phyloP scores from a whole-genome alignment of 2,797 vertebrate species.

The Gallirallus australis region DNA sequence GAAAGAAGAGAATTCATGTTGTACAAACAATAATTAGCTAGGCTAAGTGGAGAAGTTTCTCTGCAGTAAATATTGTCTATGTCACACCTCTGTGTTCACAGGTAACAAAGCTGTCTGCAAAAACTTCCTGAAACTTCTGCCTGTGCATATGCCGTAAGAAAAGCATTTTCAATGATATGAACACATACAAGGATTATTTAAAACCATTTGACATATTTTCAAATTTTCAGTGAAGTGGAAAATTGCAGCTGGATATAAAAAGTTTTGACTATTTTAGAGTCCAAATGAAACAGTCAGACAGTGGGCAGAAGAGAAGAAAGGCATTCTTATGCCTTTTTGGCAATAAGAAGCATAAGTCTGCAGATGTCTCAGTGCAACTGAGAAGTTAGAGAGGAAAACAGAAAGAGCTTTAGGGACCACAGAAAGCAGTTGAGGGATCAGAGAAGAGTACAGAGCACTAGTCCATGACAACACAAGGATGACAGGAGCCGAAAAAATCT shows the following conservation, averaged over 20 bases:
- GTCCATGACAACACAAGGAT: background rate
- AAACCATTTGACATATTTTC: background rate
- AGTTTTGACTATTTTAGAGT: background rate
- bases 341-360: background rate
- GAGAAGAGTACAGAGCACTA: background rate
- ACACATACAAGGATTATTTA: background rate
- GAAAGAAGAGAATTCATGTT: background rate
- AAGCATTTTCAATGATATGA: background rate
- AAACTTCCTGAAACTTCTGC: background rate
- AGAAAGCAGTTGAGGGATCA: background rate
- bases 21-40: background rate
- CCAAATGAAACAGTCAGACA: background rate
- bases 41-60: background rate
- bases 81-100: background rate
- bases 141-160: background rate
- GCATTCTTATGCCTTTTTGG: background rate
- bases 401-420: background rate
- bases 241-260: background rate
- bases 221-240: background rate
- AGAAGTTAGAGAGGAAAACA: background rate
- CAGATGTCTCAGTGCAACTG: background rate
- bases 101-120: background rate
- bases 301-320: background rate
- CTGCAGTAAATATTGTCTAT: background rate
- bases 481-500: background rate